These are phyloP conservation scores for Ibycter americanus DNA, from an alignment of 2,797 vertebrate genomes.

Conservation along the genomic window DNA sequence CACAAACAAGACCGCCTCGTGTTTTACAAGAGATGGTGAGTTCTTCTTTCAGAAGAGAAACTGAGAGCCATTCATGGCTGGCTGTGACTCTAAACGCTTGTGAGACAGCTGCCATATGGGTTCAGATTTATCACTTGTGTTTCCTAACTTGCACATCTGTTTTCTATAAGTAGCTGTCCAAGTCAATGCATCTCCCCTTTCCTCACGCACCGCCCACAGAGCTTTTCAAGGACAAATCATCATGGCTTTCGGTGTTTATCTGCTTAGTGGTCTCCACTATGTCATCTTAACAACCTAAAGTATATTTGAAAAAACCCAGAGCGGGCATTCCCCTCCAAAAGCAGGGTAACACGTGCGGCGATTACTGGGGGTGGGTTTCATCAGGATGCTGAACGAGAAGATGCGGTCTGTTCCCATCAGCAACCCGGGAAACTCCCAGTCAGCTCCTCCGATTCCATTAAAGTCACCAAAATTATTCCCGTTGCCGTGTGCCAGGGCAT, in stretches of 20 bases:
- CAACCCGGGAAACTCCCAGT: neutral
- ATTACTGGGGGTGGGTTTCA: neutral
- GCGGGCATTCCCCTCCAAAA: neutral
- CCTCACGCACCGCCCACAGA: neutral
- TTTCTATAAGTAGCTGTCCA: slow-evolving; percentile 53
- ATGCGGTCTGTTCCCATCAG: neutral
- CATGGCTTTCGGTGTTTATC: neutral
- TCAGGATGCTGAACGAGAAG: neutral
- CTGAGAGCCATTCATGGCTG: neutral
- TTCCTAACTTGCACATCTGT: slow-evolving; percentile 48
- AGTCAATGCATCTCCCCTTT: slow-evolving; percentile 45
- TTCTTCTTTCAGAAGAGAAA: neutral
- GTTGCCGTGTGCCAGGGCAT: neutral
- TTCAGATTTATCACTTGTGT: neutral
- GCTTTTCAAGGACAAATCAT: slow-evolving; percentile 18
- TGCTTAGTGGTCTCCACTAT: neutral
- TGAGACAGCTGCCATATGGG: neutral
- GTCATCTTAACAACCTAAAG: neutral
- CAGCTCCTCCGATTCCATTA: neutral
- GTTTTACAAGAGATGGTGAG: neutral
- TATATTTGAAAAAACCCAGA: neutral
- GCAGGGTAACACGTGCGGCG: rapidly evolving
- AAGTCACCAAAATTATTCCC: neutral
- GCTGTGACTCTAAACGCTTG: neutral
- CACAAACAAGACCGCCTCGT: neutral